Evolutionary conservation across 2,888 invertebrate genomes (phyloP).

Genomic region (Torymus texanus): DNA sequence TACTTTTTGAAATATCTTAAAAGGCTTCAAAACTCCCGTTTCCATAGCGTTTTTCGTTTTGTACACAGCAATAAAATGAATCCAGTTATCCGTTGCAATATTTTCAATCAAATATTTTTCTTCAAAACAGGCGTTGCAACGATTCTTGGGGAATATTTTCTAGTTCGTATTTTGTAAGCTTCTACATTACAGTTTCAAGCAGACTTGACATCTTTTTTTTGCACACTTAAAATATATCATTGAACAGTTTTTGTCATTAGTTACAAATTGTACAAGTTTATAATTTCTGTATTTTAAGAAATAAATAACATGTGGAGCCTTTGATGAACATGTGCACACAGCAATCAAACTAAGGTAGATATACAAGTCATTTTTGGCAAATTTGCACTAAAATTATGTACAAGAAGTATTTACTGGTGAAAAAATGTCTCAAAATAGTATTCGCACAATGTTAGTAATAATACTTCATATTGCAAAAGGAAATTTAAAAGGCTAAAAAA

Average conservation of each 20-base stretch:
- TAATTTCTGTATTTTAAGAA: slow-evolving; percentile 28
- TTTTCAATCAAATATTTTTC: slow-evolving; percentile 38
- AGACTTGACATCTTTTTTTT: slow-evolving; percentile 39
- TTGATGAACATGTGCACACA: slow-evolving; percentile 51
- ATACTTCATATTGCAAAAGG: neutral
- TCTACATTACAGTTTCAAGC: slow-evolving; percentile 47
- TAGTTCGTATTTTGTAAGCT: slow-evolving; percentile 46
- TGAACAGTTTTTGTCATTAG: slow-evolving; percentile 35
- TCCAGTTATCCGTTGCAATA: slow-evolving; percentile 42
- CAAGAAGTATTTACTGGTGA: slow-evolving; percentile 48
- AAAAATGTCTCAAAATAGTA: slow-evolving; percentile 45
- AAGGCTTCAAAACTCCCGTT: slow-evolving; percentile 46
- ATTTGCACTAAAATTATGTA: slow-evolving; percentile 56
- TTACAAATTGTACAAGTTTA: slow-evolving; percentile 50
- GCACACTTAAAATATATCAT: slow-evolving; percentile 41
- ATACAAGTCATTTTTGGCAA: slow-evolving; percentile 48
- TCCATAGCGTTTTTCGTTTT: slow-evolving; percentile 45
- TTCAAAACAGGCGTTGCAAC: slow-evolving; percentile 49
- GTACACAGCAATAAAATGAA: slow-evolving; percentile 49
- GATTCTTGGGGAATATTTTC: slow-evolving; percentile 38
- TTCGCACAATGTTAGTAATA: neutral
- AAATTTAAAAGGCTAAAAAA: neutral
- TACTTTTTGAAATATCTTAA: slow-evolving; percentile 56
- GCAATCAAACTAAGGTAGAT: slow-evolving; percentile 46
- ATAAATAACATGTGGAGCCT: slow-evolving; percentile 47